These are phyloP conservation scores for Popillia japonica DNA, from an alignment of 1,140 invertebrate genomes.

Conservation along the genomic window DNA sequence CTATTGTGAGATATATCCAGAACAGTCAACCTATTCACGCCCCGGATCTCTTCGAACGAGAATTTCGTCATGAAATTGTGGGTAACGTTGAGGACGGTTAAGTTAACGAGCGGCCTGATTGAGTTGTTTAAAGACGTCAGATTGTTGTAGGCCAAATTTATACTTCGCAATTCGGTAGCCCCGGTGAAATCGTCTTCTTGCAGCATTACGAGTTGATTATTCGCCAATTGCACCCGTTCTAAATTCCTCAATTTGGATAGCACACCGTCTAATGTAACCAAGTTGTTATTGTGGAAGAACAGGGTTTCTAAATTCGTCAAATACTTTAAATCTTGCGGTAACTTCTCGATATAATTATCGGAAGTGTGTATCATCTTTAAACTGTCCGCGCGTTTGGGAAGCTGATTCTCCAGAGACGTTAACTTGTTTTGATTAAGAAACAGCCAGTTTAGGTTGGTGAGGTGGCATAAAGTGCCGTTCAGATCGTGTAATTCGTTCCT, in stretches of 20 bases:
- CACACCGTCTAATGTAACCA: conserved; percentile 73
- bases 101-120: conserved; percentile 70
- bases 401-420: conserved; percentile 74
- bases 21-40: conserved; percentile 70
- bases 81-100: conserved; percentile 76
- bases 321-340: conserved; percentile 74
- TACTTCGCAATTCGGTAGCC: conserved; percentile 69
- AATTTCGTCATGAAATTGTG: conserved; percentile 79
- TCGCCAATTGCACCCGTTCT: conserved; percentile 71
- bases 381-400: conserved; percentile 72
- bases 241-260: conserved; percentile 72
- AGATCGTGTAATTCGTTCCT: conserved; percentile 74
- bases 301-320: conserved; percentile 72
- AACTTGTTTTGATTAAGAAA: conserved; percentile 80
- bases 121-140: conserved; percentile 77
- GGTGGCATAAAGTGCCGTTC: conserved; percentile 76
- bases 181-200: conserved; percentile 78
- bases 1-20: conserved; percentile 80
- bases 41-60: conserved; percentile 77
- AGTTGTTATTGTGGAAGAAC: conserved; percentile 75
- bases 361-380: conserved; percentile 74
- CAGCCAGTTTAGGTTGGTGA: conserved; percentile 77
- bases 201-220: conserved; percentile 78
- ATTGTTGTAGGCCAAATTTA: conserved; percentile 76
- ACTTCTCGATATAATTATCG: conserved; percentile 72